These are phyloP conservation scores for Cheirogaleus major DNA, from an alignment of 2,797 vertebrate species.

Conservation along the genomic window DNA sequence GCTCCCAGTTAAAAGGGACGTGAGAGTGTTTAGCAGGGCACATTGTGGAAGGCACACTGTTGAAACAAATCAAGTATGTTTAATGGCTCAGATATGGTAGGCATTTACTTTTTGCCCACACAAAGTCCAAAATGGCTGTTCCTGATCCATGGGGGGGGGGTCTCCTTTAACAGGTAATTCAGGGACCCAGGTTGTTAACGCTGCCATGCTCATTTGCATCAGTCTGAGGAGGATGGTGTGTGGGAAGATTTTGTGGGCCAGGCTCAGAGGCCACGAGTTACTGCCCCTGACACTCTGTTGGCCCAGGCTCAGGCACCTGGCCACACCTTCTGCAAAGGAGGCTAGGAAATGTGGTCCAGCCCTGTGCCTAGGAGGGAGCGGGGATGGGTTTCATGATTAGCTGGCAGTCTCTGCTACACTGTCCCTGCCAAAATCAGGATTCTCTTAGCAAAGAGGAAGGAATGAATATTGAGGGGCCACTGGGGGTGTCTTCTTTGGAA, in stretches of 20 bases:
- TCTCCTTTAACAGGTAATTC: background rate
- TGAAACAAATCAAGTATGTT: background rate
- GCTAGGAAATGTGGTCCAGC: background rate
- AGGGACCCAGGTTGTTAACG: background rate
- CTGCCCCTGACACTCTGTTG: background rate
- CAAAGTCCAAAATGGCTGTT: background rate
- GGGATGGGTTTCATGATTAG: background rate
- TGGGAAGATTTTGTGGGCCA: background rate
- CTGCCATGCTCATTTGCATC: background rate
- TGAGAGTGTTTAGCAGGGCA: background rate
- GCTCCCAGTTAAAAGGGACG: background rate
- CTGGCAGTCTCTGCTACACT: background rate
- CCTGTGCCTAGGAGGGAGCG: background rate
- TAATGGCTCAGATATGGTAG: background rate
- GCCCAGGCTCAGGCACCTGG: background rate
- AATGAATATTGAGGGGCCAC: background rate
- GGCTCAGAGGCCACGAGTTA: background rate
- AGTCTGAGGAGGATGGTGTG: background rate
- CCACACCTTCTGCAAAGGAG: background rate
- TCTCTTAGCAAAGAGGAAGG: background rate
- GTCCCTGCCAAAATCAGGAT: background rate
- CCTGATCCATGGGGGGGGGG: background rate
- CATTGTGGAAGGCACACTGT: background rate
- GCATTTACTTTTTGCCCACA: background rate
- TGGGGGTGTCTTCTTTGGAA: background rate